These are phyloP conservation scores for Gouania willdenowi DNA, from an alignment of 2,797 vertebrate genomes.

Conservation along the genomic window DNA sequence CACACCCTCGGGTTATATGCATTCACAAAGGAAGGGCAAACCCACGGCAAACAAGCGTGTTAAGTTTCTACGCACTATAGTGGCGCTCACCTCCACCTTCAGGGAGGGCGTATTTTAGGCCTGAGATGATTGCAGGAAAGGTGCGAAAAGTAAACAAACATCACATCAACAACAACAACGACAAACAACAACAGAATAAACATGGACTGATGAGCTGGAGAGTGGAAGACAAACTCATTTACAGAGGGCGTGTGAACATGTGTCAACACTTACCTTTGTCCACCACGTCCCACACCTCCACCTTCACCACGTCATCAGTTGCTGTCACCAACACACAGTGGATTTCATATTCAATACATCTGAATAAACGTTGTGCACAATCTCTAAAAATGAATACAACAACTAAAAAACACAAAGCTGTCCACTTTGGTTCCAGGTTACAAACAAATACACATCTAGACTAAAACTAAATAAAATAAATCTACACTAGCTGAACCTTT, in stretches of 20 bases:
- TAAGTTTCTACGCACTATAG: slow-evolving; percentile 48
- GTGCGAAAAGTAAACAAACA: slow-evolving; percentile 27
- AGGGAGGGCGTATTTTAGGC: slow-evolving; percentile 81
- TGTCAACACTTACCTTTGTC: slow-evolving; percentile 88
- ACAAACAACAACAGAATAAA: slow-evolving; percentile 23
- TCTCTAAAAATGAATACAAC: no score
- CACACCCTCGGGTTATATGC: slow-evolving; percentile 41
- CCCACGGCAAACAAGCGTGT: slow-evolving; percentile 50
- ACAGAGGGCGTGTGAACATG: not conserved
- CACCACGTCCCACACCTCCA: slow-evolving; percentile 98
- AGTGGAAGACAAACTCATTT: not conserved
- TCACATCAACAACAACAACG: slow-evolving; percentile 54
- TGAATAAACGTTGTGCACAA: no score
- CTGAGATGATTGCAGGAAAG: slow-evolving; percentile 69
- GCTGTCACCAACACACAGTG: slow-evolving; percentile 69
- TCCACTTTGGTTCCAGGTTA: no score
- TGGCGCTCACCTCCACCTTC: slow-evolving; percentile 81
- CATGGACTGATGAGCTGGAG: no score
- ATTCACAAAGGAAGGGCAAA: slow-evolving; percentile 46
- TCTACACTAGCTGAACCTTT: slow-evolving; percentile 7
- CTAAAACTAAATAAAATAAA: slow-evolving; percentile 5
- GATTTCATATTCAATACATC: slow-evolving; percentile 6
- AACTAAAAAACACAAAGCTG: no score
- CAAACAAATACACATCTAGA: not conserved
- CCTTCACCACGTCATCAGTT: slow-evolving; percentile 97